Evolutionary conservation across 1,140 invertebrate species (phyloP), one percentile per base, ranked within the genome.

Genomic region (Pantala flavescens): DNA sequence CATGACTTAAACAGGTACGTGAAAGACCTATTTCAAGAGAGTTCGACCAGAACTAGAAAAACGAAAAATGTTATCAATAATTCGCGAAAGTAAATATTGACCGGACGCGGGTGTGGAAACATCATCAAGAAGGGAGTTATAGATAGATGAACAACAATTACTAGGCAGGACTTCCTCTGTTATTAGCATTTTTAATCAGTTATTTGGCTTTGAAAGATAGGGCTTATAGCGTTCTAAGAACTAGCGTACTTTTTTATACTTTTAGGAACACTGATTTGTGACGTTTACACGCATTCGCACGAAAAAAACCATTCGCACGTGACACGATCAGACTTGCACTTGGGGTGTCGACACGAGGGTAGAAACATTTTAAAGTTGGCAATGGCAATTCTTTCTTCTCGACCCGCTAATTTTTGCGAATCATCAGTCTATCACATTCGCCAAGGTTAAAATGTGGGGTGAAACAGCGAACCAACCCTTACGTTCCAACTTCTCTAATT

Each of bases 361-460:
- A 63, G 14, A 63, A 63, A 63, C 49, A 63, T 63, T 63, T 63
- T 63, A 63, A 63, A 63, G n/a, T 63, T 63, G 49, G 49, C 49
- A 16, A 63, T 63, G 49, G n/a, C 49, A 19, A 63, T 21, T 5
- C 49, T 63, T 63, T 21, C 49, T 63, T 63, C 49, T 16, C 49
- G n/a, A 63, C 12, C n/a, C 49, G 49, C 28, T 36, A 2, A 36
- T 5, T 36, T n/a, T 9, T 19, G 12, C 49, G n/a, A 12, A 63
- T 14, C 49, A 63, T 63, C 49, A 21, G n/a, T 63, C 49, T 63
- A 63, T 63, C 49, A 63, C 49, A 63, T 63, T 63, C n/a, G 49
- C 49, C 49, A 63, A 63, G 2, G 14, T 16, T 63, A 19, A 63
- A 63, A 63, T 19, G 14, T 16, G 14, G 49, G 49, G 49, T 16